phyloP scores from a whole-genome alignment of 2,113 vertebrate species.

The Athene cunicularia region DNA sequence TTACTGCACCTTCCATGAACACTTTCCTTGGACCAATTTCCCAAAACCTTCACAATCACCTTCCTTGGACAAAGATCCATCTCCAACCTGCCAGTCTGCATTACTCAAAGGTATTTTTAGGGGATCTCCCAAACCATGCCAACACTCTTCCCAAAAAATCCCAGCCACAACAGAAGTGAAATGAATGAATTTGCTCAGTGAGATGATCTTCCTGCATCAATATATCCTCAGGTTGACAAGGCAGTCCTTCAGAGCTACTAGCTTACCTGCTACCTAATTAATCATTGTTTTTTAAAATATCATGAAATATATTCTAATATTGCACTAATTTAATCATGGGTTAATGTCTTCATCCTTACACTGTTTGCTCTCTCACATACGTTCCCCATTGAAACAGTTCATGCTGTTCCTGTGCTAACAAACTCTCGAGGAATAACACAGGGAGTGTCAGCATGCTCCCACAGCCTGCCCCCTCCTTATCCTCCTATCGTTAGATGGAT shows the following conservation, averaged over 20 bases:
- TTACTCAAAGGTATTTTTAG: background rate
- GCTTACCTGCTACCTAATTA: background rate
- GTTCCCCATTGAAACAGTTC: background rate
- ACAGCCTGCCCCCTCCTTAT: background rate
- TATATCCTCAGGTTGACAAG: background rate
- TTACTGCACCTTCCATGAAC: accelerated
- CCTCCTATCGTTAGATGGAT: accelerated
- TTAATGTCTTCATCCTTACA: background rate
- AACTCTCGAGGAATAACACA: background rate
- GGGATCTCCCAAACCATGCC: background rate
- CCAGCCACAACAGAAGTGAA: background rate
- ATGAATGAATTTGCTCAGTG: background rate
- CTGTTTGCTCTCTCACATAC: accelerated
- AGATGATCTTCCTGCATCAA: background rate
- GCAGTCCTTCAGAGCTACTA: background rate
- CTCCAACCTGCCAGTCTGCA: background rate
- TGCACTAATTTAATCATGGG: background rate
- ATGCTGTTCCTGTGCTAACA: background rate
- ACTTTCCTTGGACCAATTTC: background rate
- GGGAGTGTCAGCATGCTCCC: background rate
- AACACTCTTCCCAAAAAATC: background rate
- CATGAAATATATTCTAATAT: background rate
- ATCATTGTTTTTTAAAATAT: background rate
- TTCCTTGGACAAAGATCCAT: background rate
- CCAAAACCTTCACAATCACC: background rate